Base-by-base conservation (phyloP, 2,888 invertebrate species). In the Chrysotoxum bicinctum region DNA sequence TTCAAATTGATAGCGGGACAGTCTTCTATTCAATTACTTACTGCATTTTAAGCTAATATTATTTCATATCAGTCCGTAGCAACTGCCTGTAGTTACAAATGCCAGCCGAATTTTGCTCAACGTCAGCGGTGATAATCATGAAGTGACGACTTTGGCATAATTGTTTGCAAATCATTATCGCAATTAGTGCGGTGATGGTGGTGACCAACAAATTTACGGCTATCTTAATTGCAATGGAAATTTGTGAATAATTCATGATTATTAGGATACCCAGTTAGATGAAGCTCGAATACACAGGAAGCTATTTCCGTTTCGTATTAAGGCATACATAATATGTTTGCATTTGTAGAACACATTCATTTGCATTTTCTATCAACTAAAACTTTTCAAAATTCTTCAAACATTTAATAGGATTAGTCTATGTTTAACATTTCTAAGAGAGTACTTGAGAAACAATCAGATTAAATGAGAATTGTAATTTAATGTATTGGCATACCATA, bases 21-120 rank as follows among this genome's bases (percentile, higher is more conserved):
- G 60, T 58, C 26, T 35, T 68, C 40, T 40, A 50, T 50, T 76
- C 30, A 54, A 76, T 58, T 37, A 50, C 19, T 50, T 58, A 48
- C 19, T 64, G n/a, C n/a, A n/a, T 37, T 16, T 58, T 50, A 50
- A 60, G 48, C 50, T 60, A 69, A 69, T 75, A 54, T 60, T 68
- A 74, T 79, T 73, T 73, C 56, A 73, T 68, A 32, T 74, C 60
- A 74, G 52, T 62, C 23, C 30, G 16, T 23, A 50, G 30, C 40
- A 58, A 48, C 48, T 50, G 56, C 23, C 16, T 56, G 19, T 43
- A 16, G n/a, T 43, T 16, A n/a, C 8, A 43, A 43, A 1, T n/a
- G 9, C 7, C 16, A 43, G 43, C 43, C 8, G n/a, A 43, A 43
- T 43, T 16, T 43, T 8, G 8, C 40, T 40, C 1, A 40, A 14